phyloP scores from a whole-genome alignment of 2,888 invertebrate species.

The Ellobium chinense region DNA sequence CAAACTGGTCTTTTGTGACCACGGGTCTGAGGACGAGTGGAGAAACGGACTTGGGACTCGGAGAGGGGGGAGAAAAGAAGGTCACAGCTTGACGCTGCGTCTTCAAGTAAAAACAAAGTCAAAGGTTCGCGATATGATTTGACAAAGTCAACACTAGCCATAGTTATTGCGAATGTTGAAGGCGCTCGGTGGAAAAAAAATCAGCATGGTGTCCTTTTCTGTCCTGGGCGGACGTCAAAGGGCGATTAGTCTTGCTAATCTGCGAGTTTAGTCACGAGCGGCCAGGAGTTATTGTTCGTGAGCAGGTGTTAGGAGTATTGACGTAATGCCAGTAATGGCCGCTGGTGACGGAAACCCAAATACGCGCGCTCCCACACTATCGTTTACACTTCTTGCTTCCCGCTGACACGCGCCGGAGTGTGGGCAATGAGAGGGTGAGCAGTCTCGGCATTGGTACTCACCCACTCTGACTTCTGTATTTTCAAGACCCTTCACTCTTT shows the following conservation, averaged over 20 bases:
- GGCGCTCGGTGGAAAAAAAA: background rate
- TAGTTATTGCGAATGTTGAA: conserved; percentile 4
- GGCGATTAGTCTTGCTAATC: background rate
- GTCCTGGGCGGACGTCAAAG: background rate
- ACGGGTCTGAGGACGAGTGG: no score
- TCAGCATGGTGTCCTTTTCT: background rate
- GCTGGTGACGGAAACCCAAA: conserved; percentile 3
- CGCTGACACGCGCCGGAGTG: conserved; percentile 10
- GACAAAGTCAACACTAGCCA: conserved; percentile 25
- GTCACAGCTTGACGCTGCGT: background rate
- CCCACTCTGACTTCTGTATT: background rate
- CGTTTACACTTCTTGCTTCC: conserved; percentile 13
- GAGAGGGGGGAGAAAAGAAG: background rate
- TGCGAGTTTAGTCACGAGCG: conserved; percentile 27
- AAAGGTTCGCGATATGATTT: background rate
- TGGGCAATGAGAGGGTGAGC: background rate
- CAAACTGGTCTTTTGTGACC: no score
- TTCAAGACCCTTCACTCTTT: background rate
- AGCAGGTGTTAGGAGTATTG: conserved; percentile 22
- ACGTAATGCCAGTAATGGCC: conserved; percentile 11
- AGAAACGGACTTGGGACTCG: no score
- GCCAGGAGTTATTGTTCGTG: background rate
- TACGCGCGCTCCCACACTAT: conserved; percentile 13
- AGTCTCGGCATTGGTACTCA: background rate
- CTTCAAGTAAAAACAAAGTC: conserved; percentile 2